phyloP scores from a whole-genome alignment of 2,113 vertebrate species.

The Mirza zaza region DNA sequence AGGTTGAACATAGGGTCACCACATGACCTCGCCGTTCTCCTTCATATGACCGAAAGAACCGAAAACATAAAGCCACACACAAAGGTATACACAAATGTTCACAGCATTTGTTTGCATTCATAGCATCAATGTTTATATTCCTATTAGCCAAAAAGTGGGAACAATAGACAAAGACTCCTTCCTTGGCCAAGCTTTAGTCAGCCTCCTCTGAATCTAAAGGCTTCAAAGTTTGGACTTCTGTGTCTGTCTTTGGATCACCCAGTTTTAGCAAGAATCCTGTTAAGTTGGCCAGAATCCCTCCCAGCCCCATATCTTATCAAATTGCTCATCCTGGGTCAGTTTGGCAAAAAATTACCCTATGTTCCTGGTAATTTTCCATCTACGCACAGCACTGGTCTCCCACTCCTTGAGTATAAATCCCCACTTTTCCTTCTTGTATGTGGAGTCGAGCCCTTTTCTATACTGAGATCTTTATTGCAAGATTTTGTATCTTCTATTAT shows the following conservation, averaged over 20 bases:
- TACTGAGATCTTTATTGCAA: background rate
- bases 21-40: background rate
- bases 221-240: background rate
- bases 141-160: background rate
- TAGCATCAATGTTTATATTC: background rate
- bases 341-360: background rate
- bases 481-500: too few species aligned
- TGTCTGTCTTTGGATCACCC: background rate
- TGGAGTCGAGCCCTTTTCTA: background rate
- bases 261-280: background rate
- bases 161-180: background rate
- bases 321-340: background rate
- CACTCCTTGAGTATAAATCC: background rate
- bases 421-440: background rate
- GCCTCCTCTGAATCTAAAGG: background rate
- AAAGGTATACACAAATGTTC: background rate
- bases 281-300: background rate
- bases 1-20: background rate
- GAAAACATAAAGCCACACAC: background rate
- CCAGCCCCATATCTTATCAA: background rate
- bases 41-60: background rate
- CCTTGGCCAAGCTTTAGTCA: background rate
- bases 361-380: background rate
- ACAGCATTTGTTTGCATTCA: background rate
- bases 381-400: background rate